Evolutionary conservation across 2,113 vertebrate genomes (phyloP).

Genomic region (Sus scrofa): DNA sequence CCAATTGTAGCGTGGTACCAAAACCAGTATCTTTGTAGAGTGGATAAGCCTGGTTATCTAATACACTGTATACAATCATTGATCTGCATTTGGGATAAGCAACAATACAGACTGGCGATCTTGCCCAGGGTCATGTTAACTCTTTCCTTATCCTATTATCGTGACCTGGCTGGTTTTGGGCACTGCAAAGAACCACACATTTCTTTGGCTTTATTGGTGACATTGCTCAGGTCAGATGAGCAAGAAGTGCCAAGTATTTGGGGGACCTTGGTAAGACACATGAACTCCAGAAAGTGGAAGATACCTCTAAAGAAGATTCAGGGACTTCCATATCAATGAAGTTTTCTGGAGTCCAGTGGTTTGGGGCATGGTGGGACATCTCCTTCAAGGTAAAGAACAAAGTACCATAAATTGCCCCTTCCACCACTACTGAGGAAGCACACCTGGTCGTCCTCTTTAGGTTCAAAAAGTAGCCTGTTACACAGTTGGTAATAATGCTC

Average conservation of each 20-base stretch:
- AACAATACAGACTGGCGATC: not conserved
- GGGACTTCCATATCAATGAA: not conserved
- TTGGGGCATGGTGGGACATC: not conserved
- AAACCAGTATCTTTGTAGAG: not conserved
- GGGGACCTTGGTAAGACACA: not conserved
- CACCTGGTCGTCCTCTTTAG: not conserved
- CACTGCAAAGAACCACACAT: not conserved
- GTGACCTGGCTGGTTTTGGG: not conserved
- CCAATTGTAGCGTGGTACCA: not conserved
- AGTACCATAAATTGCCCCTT: not conserved
- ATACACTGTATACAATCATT: not conserved
- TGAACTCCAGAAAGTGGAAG: not conserved
- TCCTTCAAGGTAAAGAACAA: not conserved
- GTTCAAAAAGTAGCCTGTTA: not conserved
- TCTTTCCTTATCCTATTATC: not conserved
- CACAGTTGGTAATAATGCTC: not conserved
- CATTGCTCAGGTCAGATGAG: not conserved
- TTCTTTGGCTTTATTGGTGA: not conserved
- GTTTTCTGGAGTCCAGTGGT: not conserved
- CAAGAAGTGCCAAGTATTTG: slow-evolving; percentile 5
- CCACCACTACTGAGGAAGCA: not conserved
- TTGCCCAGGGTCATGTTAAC: not conserved
- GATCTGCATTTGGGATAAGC: not conserved
- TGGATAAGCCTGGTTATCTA: not conserved
- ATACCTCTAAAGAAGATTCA: not conserved